phyloP scores from a whole-genome alignment of 1,140 invertebrate genomes.

The Achatina immaculata region DNA sequence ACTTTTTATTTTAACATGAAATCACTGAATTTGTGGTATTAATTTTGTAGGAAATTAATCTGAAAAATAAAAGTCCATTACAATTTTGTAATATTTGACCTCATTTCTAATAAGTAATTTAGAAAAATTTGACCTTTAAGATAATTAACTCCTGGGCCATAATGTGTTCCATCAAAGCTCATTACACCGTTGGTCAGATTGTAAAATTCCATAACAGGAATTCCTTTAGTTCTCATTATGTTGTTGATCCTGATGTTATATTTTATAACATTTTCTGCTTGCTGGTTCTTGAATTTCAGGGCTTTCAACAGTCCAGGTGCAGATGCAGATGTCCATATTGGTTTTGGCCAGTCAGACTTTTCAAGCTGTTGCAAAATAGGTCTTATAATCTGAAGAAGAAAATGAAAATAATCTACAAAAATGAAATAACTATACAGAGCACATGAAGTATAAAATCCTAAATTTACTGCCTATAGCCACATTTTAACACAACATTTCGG shows the following conservation, averaged over 20 bases:
- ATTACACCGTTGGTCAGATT: constrained; percentile 16
- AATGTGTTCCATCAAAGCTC: constrained; percentile 32
- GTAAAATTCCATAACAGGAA: constrained; percentile 15
- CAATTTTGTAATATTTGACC: not conserved
- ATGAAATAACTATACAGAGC: no score
- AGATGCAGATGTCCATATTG: not conserved
- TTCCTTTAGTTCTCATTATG: not conserved
- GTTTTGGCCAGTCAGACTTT: not conserved
- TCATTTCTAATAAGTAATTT: constrained; percentile 16
- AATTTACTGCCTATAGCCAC: no score
- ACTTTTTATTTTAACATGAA: no score
- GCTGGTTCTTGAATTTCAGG: not conserved
- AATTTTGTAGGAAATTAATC: no score
- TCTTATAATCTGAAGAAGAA: not conserved
- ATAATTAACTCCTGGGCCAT: constrained; percentile 27
- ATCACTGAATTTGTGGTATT: no score
- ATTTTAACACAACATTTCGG: no score
- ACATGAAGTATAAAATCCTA: no score
- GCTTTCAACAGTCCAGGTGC: not conserved
- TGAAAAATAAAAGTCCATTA: no score
- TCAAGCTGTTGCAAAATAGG: not conserved
- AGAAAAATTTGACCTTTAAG: constrained; percentile 26
- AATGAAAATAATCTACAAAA: no score
- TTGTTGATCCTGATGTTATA: not conserved
- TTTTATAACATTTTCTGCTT: not conserved